A percentile compares a stretch with the other conserved stretches of the same genome.
Evolutionary conservation across 2,888 invertebrate species (phyloP).

Genomic region (Cataglyphis rosenhaueri): DNA sequence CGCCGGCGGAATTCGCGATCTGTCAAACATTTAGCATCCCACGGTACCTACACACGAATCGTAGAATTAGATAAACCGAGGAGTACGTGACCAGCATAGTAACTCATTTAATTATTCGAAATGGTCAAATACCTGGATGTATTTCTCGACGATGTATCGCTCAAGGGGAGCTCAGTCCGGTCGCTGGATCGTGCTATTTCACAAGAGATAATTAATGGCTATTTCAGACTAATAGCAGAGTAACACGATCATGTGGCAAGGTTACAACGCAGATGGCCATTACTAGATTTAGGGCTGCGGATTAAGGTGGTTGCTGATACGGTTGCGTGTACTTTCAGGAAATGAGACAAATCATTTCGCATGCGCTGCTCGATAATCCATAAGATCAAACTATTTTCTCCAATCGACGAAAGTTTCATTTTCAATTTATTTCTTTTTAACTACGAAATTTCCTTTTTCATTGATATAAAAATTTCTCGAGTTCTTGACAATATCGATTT

Average conservation of each 20-base stretch:
- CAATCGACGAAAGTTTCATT: background rate
- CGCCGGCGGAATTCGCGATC: conserved; percentile 7
- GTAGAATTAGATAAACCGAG: conserved; percentile 61
- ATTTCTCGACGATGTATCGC: conserved; percentile 73
- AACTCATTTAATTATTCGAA: conserved; percentile 78
- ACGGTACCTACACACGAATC: conserved; percentile 45
- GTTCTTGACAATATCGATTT: background rate
- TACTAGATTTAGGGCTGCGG: conserved; percentile 63
- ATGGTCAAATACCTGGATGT: conserved; percentile 79
- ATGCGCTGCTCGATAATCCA: conserved; percentile 22
- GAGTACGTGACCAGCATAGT: conserved; percentile 30
- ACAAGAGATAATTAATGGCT: conserved; percentile 76
- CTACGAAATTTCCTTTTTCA: background rate
- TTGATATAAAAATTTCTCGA: background rate
- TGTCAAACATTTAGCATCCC: conserved; percentile 40
- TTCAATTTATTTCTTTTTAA: conserved; percentile 10
- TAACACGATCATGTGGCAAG: conserved; percentile 70
- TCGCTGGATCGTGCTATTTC: conserved; percentile 71
- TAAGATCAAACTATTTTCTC: background rate
- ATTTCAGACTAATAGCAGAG: conserved; percentile 74
- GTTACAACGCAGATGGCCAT: conserved; percentile 62
- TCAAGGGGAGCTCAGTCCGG: conserved; percentile 62
- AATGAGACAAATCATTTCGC: conserved; percentile 30
- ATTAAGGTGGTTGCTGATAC: conserved; percentile 57
- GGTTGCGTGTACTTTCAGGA: conserved; percentile 17